Percentiles rank a stretch among this genome's conserved stretches.
These are phyloP conservation scores for Neoniphon sammara DNA, from an alignment of 2,797 vertebrate genomes.

Conservation along the genomic window DNA sequence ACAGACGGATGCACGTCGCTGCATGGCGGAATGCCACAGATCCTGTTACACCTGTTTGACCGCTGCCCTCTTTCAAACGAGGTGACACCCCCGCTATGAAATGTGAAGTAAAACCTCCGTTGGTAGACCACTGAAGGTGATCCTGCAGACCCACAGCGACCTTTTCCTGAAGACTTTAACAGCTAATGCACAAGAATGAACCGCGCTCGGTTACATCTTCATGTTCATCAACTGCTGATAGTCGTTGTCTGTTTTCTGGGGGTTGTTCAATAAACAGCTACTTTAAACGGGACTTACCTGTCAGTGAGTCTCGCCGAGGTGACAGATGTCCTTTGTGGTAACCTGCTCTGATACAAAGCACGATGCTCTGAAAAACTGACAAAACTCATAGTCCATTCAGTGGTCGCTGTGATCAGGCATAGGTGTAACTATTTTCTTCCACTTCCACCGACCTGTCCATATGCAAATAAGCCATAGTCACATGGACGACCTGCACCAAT, in stretches of 20 bases:
- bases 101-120: constrained; percentile 12
- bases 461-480: constrained; percentile 56
- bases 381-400: constrained; percentile 1
- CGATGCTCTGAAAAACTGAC: not conserved
- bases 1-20: constrained; percentile 11
- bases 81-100: constrained; percentile 2
- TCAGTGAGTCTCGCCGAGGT: constrained; percentile 8
- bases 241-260: too few species aligned
- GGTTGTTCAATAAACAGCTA: too few species aligned
- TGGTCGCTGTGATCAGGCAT: not conserved
- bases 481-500: constrained; percentile 61
- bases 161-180: too few species aligned
- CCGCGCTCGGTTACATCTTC: too few species aligned
- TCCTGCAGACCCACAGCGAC: too few species aligned
- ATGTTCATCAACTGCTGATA: too few species aligned
- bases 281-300: constrained; percentile 31
- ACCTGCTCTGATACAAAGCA: not conserved
- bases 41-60: constrained; percentile 68
- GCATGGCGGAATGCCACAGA: constrained; percentile 56
- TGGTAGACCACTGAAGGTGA: too few species aligned
- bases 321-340: not conserved
- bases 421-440: constrained; percentile 1
- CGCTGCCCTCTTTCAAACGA: constrained; percentile 13
- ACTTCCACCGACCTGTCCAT: constrained; percentile 47
- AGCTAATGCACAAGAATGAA: too few species aligned